Conservation (phyloP, 64 coral and sea anemone species). For the Anthopleura sola region DNA sequence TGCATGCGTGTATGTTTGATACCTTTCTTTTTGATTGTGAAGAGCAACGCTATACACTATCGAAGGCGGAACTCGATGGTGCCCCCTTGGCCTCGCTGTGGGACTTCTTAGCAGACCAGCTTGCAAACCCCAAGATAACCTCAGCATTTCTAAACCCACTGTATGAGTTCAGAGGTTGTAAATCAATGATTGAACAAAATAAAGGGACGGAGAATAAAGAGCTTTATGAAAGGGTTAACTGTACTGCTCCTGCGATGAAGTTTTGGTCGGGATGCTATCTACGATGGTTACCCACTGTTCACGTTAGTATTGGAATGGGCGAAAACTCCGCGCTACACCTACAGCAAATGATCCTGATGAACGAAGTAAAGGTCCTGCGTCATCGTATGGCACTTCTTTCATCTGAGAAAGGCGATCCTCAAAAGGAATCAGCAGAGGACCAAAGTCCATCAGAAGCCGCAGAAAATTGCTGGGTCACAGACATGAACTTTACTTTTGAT, state of each 20-base stretch:
- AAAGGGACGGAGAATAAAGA: conserved; percentile 34
- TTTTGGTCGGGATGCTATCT: conserved; percentile 93
- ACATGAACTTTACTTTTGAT: conserved; percentile 53
- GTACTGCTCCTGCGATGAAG: conserved; percentile 69
- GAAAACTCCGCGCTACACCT: conserved; percentile 79
- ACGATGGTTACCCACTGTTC: conserved; percentile 85
- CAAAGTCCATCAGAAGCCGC: conserved; percentile 12
- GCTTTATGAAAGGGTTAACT: conserved; percentile 62
- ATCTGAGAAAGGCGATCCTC: conserved; percentile 25
- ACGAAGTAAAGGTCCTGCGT: conserved; percentile 69
- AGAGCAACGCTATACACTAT: conserved; percentile 65
- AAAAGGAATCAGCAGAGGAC: conserved; percentile 26
- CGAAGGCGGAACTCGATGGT: conserved; percentile 37
- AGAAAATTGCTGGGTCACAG: conserved; percentile 30
- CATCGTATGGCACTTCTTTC: conserved; percentile 72
- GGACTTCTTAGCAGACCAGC: conserved; percentile 93
- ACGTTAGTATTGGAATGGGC: conserved; percentile 82
- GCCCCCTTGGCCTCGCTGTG: conserved; percentile 75
- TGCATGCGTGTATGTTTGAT: conserved; percentile 95
- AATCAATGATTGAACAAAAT: conserved; percentile 3
- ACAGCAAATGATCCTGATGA: conserved; percentile 95
- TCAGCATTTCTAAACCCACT: conserved; percentile 83
- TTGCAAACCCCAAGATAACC: conserved; percentile 60
- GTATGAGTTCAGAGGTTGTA: conserved; percentile 64
- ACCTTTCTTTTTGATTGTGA: conserved; percentile 93